A percentile compares a stretch with the other conserved stretches of the same genome.
Conservation (phyloP, 2,113 vertebrate genomes). For the Varanus salvator region DNA sequence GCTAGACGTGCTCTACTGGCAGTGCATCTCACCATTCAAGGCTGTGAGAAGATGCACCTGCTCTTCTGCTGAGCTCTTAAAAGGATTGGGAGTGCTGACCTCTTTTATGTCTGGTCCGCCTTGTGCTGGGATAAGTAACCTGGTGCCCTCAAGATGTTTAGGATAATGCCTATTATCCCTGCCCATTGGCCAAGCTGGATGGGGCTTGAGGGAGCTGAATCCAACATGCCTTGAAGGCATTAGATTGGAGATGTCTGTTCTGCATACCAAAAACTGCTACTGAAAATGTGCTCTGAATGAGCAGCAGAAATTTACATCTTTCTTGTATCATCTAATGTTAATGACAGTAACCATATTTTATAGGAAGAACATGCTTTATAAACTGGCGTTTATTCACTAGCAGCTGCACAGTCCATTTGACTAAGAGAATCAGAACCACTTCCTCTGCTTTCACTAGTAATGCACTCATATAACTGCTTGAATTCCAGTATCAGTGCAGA, state of each 20-base stretch:
- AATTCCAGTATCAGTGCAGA: neutral
- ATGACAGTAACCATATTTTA: neutral
- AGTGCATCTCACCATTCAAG: too few species aligned
- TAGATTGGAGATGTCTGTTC: neutral
- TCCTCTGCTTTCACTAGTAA: neutral
- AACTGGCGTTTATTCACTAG: constrained; percentile 62
- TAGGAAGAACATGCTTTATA: constrained; percentile 1
- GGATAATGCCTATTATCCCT: too few species aligned
- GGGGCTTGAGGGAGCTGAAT: too few species aligned
- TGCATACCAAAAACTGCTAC: neutral
- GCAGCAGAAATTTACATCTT: neutral
- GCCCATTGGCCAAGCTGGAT: too few species aligned
- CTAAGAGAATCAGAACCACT: constrained; percentile 35
- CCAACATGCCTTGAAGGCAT: too few species aligned
- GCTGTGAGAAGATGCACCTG: too few species aligned
- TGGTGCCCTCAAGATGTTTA: too few species aligned
- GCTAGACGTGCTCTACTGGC: neutral
- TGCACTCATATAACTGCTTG: constrained; percentile 15
- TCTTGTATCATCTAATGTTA: constrained; percentile 21
- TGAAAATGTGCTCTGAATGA: constrained; percentile 17
- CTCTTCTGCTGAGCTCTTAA: too few species aligned
- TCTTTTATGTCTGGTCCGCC: too few species aligned
- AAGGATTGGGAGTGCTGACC: too few species aligned
- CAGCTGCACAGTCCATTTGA: constrained; percentile 53
- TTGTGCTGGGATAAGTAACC: too few species aligned